These are phyloP conservation scores for Crotalus helleri DNA, from an alignment of 2,113 vertebrate genomes.

Conservation along the genomic window DNA sequence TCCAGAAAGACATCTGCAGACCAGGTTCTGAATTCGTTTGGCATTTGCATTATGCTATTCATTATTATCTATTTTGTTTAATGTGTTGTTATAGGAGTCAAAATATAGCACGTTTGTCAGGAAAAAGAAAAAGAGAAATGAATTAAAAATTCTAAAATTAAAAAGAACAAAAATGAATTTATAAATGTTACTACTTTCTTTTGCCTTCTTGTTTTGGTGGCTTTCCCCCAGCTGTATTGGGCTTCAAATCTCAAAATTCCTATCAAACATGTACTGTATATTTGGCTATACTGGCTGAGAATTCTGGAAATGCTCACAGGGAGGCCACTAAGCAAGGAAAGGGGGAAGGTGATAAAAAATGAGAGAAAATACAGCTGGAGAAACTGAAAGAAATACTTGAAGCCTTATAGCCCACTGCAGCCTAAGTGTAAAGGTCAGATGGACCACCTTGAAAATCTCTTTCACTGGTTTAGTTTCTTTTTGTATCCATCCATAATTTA, in stretches of 20 bases:
- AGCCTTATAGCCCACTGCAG: neutral
- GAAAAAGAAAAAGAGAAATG: neutral
- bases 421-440: conserved; percentile 5
- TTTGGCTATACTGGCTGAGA: neutral
- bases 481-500: conserved; percentile 36
- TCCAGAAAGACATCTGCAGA: neutral
- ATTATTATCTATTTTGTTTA: neutral
- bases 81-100: neutral
- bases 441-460: conserved; percentile 28
- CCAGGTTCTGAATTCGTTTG: neutral
- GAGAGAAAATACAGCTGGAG: neutral
- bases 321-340: neutral
- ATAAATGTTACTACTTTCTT: neutral
- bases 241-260: neutral
- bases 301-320: neutral
- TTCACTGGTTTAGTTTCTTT: conserved; percentile 25
- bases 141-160: neutral
- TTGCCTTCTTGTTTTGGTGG: neutral
- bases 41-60: neutral
- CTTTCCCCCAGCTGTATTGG: neutral
- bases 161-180: neutral
- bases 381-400: neutral
- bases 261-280: neutral
- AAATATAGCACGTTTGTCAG: neutral
- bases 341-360: neutral